These are phyloP conservation scores for Phaethon lepturus DNA, from an alignment of 2,113 vertebrate species.

Conservation along the genomic window DNA sequence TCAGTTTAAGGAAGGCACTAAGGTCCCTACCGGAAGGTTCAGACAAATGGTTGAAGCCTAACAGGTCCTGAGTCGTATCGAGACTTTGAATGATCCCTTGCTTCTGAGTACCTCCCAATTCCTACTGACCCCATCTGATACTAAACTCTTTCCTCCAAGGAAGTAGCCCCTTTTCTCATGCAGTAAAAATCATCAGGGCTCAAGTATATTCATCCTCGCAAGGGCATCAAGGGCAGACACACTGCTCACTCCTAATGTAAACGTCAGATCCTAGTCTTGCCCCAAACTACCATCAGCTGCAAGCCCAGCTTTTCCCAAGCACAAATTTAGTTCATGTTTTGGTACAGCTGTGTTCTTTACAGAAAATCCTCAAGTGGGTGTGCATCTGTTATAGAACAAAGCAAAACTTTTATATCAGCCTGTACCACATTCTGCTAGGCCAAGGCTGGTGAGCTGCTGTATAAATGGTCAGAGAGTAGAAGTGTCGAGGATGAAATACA, in stretches of 20 bases:
- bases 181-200: not conserved
- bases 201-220: accelerated
- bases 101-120: not conserved
- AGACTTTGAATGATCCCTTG: not conserved
- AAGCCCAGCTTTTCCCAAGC: not conserved
- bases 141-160: too few species aligned
- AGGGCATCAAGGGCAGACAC: not conserved
- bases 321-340: not conserved
- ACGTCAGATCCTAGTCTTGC: not conserved
- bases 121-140: not conserved
- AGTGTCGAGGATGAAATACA: not conserved
- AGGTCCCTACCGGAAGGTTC: not conserved
- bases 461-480: not conserved
- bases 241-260: not conserved
- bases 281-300: not conserved
- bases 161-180: not conserved
- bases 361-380: not conserved
- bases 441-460: not conserved
- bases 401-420: not conserved
- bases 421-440: not conserved
- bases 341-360: not conserved
- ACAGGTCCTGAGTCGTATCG: not conserved
- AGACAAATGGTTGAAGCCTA: not conserved
- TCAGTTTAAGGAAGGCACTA: not conserved
- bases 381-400: not conserved